Base-by-base conservation (phyloP, 2,888 invertebrate species). In the Odontothrips loti region DNA sequence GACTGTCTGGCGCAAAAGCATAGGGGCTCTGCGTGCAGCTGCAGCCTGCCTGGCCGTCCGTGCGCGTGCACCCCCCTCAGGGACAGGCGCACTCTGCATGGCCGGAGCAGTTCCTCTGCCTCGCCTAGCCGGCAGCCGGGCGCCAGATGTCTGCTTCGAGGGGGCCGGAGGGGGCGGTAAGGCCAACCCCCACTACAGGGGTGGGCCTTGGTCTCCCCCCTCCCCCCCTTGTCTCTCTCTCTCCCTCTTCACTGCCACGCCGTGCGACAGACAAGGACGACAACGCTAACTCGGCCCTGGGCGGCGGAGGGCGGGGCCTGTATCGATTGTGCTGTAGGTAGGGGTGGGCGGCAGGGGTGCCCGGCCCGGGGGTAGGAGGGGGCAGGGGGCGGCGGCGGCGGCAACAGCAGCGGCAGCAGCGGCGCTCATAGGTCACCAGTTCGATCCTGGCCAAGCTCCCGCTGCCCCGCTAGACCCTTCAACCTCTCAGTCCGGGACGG, bases 381-480 rank as follows among this genome's bases (percentile, higher is more conserved):
- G 68, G 23, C 23, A 6, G 58, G 68, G 23, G 68, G 68, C 63
- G 63, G 68, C n/a, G 68, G 68, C 23, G 68, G 68, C 68, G 68
- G 68, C 23, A 9, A 27, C 27, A 12, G 23, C 12, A 12, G 27
- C 23, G 68, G 68, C 23, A 12, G 27, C 68, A 27, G 68, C 68
- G 27, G 23, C 68, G 68, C 68, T 75, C 68, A 75, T 75, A 75
- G 68, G 68, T 75, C 68, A 75, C 68, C 68, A 75, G 68, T 75
- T 75, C 68, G 68, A 75, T 75, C 68, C 68, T 75, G 68, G 68
- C 68, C 58, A 58, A 58, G 58, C 58, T 58, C 58, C 58, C 27
- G 68, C 23, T 68, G 68, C 23, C 68, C 68, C 68, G 27, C 68
- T 75, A 75, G 58, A 15, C 20, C 58, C 58, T 58, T 58, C 34